Conservation (phyloP, 2,888 invertebrate species). For the Coleophora flavipennella region DNA sequence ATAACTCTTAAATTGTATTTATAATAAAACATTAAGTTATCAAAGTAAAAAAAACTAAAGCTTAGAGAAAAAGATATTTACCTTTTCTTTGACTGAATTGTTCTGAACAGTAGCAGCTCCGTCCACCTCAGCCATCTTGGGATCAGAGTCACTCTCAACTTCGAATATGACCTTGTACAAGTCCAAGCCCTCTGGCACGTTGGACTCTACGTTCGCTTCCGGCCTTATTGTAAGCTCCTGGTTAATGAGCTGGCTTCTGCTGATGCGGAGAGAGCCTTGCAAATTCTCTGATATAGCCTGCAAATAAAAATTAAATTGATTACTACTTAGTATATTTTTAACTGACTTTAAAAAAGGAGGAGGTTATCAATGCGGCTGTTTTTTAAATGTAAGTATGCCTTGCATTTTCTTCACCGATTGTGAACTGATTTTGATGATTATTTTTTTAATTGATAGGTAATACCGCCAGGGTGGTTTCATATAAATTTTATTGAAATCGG, state of each 20-base stretch:
- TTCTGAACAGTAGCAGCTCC: slow-evolving; percentile 33
- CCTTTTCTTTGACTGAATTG: slow-evolving; percentile 35
- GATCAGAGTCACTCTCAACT: slow-evolving; percentile 53
- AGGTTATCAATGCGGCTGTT: too few species aligned
- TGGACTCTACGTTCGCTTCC: slow-evolving; percentile 60
- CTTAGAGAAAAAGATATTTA: too few species aligned
- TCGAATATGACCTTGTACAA: slow-evolving; percentile 59
- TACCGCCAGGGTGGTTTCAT: too few species aligned
- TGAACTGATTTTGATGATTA: too few species aligned
- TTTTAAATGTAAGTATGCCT: too few species aligned
- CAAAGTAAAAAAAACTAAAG: too few species aligned
- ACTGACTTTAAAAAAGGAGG: too few species aligned
- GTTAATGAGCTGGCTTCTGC: slow-evolving; percentile 52
- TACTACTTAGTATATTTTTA: neutral
- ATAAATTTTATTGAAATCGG: too few species aligned
- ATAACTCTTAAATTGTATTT: too few species aligned
- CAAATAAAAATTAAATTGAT: slow-evolving; percentile 4
- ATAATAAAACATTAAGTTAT: too few species aligned
- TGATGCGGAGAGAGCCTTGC: slow-evolving; percentile 47
- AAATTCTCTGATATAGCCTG: slow-evolving; percentile 62
- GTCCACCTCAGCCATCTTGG: slow-evolving; percentile 46
- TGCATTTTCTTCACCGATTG: too few species aligned
- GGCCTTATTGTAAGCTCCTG: slow-evolving; percentile 59
- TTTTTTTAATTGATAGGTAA: too few species aligned
- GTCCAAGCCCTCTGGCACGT: slow-evolving; percentile 60